Base-by-base conservation (phyloP, 2,888 invertebrate species). In the Ichneumoninae sp. region DNA sequence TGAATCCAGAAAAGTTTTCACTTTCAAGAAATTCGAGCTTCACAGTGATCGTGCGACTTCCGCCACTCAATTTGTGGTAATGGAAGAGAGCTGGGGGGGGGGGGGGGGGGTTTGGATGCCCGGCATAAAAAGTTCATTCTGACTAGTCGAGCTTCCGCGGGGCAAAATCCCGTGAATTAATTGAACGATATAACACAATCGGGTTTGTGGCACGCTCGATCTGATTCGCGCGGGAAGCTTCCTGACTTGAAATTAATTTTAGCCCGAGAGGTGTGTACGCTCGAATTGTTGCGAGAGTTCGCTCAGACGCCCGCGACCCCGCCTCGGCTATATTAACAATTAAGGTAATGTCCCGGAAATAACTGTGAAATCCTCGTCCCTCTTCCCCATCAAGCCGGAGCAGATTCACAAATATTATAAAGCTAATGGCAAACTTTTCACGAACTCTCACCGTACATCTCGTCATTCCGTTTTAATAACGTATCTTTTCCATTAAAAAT, bases 341-440 rank as follows among this genome's bases (percentile, higher is more conserved):
- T 87, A 86, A 86, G 79, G 83, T 80, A 86, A 86, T 82, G 84
- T 69, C 76, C 83, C 70, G 84, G 82, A 87, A 88, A 86, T 86
- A 82, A 83, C 77, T 71, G 69, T 82, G 57, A 68, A 69, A 66
- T 26, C 60, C 50, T 47, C 13, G 44, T 52, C 16, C 22, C 72
- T 52, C 60, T 30, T 40, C 40, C 26, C 60, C 33, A 19, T 22
- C 60, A 65, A 70, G 57, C 36, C 60, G 80, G 69, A 76, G 54
- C 68, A 81, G 81, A 82, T 75, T 70, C 22, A 22, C 50, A 40
- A 69, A 70, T 79, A 79, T 74, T 57, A 76, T 68, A 83, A 83
- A 86, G 85, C 80, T 79, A 76, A 79, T 77, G 60, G n/a, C 26
- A 30, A 60, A 30, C 30, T 60, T 60, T 60, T 60, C 22, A 16